Percentiles rank a stretch among this genome's conserved stretches.
Conservation (phyloP, 2,888 invertebrate species). For the Plebejus anna region DNA sequence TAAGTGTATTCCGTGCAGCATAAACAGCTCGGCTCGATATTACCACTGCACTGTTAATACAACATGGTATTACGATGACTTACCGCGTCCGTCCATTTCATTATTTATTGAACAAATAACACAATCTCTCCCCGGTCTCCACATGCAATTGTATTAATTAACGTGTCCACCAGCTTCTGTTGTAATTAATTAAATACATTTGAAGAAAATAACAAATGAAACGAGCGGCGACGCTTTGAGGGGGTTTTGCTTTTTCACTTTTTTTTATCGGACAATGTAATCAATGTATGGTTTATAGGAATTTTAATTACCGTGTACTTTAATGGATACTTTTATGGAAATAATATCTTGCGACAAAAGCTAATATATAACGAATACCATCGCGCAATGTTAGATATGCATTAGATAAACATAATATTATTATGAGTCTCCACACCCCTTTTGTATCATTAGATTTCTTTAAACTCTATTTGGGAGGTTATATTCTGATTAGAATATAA, state of each 20-base stretch:
- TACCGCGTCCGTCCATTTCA: neutral
- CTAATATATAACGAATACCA: neutral
- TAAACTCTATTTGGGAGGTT: neutral
- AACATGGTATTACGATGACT: neutral
- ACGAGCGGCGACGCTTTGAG: neutral
- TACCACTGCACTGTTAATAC: neutral
- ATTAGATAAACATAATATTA: neutral
- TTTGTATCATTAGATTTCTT: neutral
- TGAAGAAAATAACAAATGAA: neutral
- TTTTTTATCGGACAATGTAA: neutral
- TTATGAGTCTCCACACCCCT: neutral
- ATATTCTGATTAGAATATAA: neutral
- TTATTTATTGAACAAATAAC: neutral
- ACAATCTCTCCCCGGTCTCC: neutral
- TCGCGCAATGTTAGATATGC: neutral
- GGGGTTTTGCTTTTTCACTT: neutral
- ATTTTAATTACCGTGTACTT: neutral
- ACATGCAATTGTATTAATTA: slow-evolving; percentile 12
- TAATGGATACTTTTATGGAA: neutral
- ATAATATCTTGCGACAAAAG: neutral
- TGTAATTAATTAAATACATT: neutral
- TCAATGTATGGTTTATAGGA: neutral
- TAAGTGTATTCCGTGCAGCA: neutral
- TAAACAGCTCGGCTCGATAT: neutral
- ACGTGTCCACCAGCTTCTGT: slow-evolving; percentile 14